phyloP scores from a whole-genome alignment of 2,797 vertebrate species.

The Halcyon leucocephala region DNA sequence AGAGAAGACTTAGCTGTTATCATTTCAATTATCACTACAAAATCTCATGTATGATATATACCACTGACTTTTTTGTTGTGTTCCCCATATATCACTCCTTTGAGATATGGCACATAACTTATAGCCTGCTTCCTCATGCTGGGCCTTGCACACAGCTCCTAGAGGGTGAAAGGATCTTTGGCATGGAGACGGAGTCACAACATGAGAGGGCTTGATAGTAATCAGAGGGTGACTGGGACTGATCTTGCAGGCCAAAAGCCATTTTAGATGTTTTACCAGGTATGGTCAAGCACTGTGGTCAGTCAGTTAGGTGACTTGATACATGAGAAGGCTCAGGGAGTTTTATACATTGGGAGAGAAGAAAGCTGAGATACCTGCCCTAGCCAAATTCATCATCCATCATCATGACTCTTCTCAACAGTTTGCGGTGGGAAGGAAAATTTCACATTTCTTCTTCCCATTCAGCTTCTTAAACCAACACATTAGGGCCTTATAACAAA shows the following conservation, averaged over 20 bases:
- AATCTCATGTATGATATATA: not conserved
- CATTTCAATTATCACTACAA: not conserved
- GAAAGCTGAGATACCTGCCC: not conserved
- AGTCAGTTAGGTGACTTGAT: not conserved
- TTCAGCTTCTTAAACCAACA: not conserved
- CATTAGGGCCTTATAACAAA: not conserved
- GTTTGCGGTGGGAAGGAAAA: not conserved
- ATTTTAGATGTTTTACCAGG: not conserved
- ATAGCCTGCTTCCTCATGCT: not conserved
- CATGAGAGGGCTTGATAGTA: not conserved
- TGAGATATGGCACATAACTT: not conserved
- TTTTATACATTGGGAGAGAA: not conserved
- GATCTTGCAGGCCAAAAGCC: not conserved
- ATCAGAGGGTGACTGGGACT: not conserved
- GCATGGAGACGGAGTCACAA: rapidly evolving
- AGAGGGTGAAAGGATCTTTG: not conserved
- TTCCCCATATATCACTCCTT: not conserved
- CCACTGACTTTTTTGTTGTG: not conserved
- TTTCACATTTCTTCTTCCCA: not conserved
- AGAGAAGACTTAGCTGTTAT: not conserved
- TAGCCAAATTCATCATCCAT: not conserved
- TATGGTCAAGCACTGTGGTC: not conserved
- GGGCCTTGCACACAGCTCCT: not conserved
- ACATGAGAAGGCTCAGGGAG: not conserved
- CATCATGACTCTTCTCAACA: not conserved